Conservation (phyloP, 1,140 invertebrate species). For the Trichonephila clavipes region DNA sequence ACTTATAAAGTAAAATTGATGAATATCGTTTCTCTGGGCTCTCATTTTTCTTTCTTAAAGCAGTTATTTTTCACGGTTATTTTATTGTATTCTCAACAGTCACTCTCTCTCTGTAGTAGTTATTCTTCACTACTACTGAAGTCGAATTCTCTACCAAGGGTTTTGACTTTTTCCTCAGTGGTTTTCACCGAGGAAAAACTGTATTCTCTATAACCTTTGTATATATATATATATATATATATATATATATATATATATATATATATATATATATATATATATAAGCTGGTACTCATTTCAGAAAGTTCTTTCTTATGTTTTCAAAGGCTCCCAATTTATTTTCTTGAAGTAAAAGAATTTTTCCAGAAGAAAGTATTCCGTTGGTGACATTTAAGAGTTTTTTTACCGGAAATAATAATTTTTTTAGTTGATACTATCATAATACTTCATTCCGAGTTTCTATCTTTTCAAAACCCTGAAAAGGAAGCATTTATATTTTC, state of each 20-base stretch:
- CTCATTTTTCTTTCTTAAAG: neutral
- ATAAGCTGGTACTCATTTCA: constrained; percentile 26
- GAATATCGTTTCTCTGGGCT: neutral
- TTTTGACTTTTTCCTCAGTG: neutral
- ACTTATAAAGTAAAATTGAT: neutral
- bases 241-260: too few relatives aligned
- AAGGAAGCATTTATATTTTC: neutral
- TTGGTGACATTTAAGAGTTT: neutral
- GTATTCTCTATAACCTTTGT: constrained; percentile 27
- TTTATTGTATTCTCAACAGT: neutral
- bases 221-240: too few relatives aligned
- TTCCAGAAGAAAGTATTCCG: neutral
- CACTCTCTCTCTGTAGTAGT: neutral
- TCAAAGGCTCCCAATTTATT: constrained; percentile 33
- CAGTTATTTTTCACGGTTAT: neutral
- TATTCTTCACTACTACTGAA: neutral
- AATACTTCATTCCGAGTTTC: neutral
- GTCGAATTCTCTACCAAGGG: neutral
- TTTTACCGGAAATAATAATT: neutral
- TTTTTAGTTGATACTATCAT: neutral
- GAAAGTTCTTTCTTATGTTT: constrained; percentile 44
- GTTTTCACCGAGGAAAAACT: neutral
- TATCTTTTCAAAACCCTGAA: neutral
- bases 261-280: too few relatives aligned
- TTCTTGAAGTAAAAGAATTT: neutral